phyloP scores from a whole-genome alignment of 2,113 vertebrate genomes.

The Physeter macrocephalus region DNA sequence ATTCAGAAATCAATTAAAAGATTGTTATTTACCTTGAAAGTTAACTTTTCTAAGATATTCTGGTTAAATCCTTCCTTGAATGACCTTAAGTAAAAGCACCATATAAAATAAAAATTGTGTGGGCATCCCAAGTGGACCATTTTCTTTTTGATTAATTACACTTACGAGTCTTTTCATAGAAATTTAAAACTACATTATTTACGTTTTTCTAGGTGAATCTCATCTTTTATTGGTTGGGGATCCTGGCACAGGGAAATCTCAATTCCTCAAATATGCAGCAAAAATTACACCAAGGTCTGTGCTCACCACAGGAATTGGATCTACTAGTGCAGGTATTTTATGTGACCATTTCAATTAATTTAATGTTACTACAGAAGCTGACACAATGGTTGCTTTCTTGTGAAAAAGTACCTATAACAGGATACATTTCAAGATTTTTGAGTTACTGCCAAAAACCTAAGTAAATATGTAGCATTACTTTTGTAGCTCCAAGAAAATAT shows the following conservation, averaged over 20 bases:
- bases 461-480: neutral
- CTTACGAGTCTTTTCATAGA: neutral
- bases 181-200: slow-evolving; percentile 24
- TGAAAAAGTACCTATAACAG: neutral
- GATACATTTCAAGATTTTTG: neutral
- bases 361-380: neutral
- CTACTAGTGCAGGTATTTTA: slow-evolving; percentile 93
- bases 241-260: slow-evolving; percentile 97
- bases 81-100: neutral
- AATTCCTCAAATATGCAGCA: slow-evolving; percentile 97
- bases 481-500: slow-evolving; percentile 11
- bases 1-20: slow-evolving; percentile 23
- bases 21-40: neutral
- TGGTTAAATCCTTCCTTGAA: slow-evolving; percentile 7
- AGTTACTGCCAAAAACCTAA: slow-evolving; percentile 11
- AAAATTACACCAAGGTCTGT: slow-evolving; percentile 95
- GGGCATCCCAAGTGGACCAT: neutral
- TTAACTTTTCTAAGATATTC: slow-evolving; percentile 32
- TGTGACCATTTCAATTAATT: slow-evolving; percentile 3
- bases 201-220: slow-evolving; percentile 87
- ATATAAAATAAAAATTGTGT: neutral
- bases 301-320: slow-evolving; percentile 95
- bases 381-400: neutral
- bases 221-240: slow-evolving; percentile 96
- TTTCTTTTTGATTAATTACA: slow-evolving; percentile 20